phyloP scores from a whole-genome alignment of 2,888 invertebrate genomes.

The Athetis lepigone region DNA sequence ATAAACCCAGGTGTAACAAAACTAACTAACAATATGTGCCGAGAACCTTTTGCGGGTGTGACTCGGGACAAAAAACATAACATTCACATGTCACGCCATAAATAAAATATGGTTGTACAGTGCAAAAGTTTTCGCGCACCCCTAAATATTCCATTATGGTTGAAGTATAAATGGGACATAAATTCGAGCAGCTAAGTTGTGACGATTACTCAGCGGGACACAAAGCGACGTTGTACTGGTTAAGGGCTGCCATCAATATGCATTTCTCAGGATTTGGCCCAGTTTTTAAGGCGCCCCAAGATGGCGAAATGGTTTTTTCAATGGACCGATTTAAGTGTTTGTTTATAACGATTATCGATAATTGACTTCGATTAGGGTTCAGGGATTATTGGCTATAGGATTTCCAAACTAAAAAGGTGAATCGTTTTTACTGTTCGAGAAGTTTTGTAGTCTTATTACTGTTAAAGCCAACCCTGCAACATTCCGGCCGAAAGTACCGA shows the following conservation, averaged over 20 bases:
- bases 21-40: conserved; percentile 27
- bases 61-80: conserved; percentile 58
- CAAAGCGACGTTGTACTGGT: conserved; percentile 73
- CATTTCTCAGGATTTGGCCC: conserved; percentile 59
- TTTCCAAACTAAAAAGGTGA: background rate
- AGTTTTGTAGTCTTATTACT: background rate
- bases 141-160: conserved; percentile 84
- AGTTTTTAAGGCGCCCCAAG: conserved; percentile 46
- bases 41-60: conserved; percentile 34
- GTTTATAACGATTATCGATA: background rate
- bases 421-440: background rate
- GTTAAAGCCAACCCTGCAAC: conserved; percentile 38
- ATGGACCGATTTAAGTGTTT: background rate
- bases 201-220: conserved; percentile 82
- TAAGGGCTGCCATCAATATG: conserved; percentile 63
- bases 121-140: conserved; percentile 79
- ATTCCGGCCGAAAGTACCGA: conserved; percentile 45
- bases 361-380: background rate
- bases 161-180: conserved; percentile 77
- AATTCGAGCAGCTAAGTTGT: conserved; percentile 80
- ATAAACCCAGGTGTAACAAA: conserved; percentile 41
- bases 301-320: conserved; percentile 21
- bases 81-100: conserved; percentile 78
- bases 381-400: background rate
- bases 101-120: conserved; percentile 76